Base-by-base conservation (phyloP, 1,140 invertebrate species). In the Phortica variegata region DNA sequence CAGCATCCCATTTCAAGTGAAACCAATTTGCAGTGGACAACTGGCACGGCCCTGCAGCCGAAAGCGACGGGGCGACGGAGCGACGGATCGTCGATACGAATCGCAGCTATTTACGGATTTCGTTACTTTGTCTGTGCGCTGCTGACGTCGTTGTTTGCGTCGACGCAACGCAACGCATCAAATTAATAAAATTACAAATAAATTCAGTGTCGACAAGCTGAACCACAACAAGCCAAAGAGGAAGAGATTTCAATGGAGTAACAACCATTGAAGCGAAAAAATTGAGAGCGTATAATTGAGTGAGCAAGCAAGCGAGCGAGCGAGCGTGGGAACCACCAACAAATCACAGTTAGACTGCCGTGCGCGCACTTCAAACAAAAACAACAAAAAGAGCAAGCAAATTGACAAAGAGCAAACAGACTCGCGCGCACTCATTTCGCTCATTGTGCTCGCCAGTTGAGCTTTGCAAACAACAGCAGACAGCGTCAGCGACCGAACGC, bases 271-370 rank as follows among this genome's bases (percentile, higher is more conserved):
- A 13, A 15, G 10, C 23, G 19, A 34, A 43, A 17, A 49, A 55
- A 18, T 44, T 52, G 33, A 34, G 10, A 10, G 12, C 13, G 33
- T 10, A 29, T 12, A 29, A 12, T 7, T 3, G 16, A 7, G 47
- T 55, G 47, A 52, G 52, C 52, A 49, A 52, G 54, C 63, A 34
- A 15, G 4, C 8, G 32, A 34, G 63, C 12, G 6, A 38, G 6
- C 12, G 53, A 66, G 63, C 62, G 62, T 66, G 62, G 62, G 62
- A 66, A 65, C 56, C 46, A 49, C 58, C 5, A 26, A 26, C 23
- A 61, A 66, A 68, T 66, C 62, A 43, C 60, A 48, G 61, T 44
- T 34, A 34, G 26, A 29, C 6, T 12, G 6, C 26, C 6, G 12
- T 29, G 26, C 26, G 32, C 32, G 6, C n/a, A 34, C 37, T 10